phyloP scores from a whole-genome alignment of 2,888 invertebrate species.

The Cantharis lateralis region DNA sequence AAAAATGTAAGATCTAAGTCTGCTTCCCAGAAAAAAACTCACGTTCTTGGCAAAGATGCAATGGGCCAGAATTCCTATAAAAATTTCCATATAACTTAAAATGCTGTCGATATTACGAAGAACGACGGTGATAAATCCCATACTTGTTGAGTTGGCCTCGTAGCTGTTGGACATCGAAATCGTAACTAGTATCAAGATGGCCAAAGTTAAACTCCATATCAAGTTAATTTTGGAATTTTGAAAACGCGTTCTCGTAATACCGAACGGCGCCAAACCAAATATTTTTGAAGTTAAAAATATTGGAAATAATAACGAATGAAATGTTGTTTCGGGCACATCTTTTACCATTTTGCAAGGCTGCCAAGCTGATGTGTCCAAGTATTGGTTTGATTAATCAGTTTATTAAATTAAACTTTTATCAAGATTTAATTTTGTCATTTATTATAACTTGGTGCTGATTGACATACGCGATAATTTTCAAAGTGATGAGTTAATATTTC shows the following conservation, averaged over 20 bases:
- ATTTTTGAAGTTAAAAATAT: slow-evolving; percentile 1
- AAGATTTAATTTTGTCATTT: neutral
- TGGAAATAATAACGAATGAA: neutral
- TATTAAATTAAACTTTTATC: neutral
- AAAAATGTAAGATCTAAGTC: neutral
- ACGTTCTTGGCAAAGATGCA: slow-evolving; percentile 1
- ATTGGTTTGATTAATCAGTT: neutral
- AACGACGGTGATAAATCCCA: neutral
- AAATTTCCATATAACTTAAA: slow-evolving; percentile 1
- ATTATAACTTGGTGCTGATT: neutral
- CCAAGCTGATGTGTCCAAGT: neutral
- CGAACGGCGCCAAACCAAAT: slow-evolving; percentile 7
- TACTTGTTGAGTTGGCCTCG: neutral
- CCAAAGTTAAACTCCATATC: neutral
- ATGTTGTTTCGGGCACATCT: neutral
- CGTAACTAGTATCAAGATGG: neutral
- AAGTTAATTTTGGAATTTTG: neutral
- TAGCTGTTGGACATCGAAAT: neutral
- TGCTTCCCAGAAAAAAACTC: neutral
- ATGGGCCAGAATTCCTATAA: neutral
- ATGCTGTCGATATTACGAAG: neutral
- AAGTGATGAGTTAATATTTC: neutral
- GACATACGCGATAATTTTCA: neutral
- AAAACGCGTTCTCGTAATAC: neutral
- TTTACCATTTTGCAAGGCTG: neutral